Evolutionary conservation across 2,113 vertebrate species (phyloP).

Genomic region (Xenopus borealis): DNA sequence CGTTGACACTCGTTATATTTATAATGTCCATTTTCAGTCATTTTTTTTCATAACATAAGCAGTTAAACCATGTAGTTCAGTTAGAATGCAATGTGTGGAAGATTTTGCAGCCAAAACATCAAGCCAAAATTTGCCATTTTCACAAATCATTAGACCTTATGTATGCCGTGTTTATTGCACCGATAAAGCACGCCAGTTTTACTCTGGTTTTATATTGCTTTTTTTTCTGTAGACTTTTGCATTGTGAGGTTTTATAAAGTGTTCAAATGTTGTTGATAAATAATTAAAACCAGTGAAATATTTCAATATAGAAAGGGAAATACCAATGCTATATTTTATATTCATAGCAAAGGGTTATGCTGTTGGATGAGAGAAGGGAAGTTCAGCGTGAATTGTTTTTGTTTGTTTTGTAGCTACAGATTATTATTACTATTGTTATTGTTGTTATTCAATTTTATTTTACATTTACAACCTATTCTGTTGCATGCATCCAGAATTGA

Average conservation of each 20-base stretch:
- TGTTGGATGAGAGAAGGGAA: too few relatives aligned
- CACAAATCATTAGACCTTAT: conserved; percentile 11
- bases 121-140: conserved; percentile 9
- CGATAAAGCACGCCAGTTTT: conserved; percentile 4
- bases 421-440: too few relatives aligned
- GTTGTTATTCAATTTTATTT: too few relatives aligned
- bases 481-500: too few relatives aligned
- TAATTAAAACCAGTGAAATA: conserved; percentile 6
- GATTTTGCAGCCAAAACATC: conserved; percentile 1
- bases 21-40: neutral
- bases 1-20: neutral
- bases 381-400: too few relatives aligned
- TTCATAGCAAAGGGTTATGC: too few relatives aligned
- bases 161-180: conserved; percentile 13
- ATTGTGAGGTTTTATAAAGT: neutral
- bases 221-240: neutral
- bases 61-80: conserved; percentile 3
- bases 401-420: too few relatives aligned
- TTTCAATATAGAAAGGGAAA: too few relatives aligned
- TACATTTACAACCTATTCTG: too few relatives aligned
- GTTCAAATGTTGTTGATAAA: neutral
- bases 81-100: conserved; percentile 9
- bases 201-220: neutral
- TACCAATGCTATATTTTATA: too few relatives aligned
- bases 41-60: neutral